Percentiles rank a stretch among this genome's conserved stretches.
Conservation (phyloP, 2,113 vertebrate genomes). For the Sturnira hondurensis region DNA sequence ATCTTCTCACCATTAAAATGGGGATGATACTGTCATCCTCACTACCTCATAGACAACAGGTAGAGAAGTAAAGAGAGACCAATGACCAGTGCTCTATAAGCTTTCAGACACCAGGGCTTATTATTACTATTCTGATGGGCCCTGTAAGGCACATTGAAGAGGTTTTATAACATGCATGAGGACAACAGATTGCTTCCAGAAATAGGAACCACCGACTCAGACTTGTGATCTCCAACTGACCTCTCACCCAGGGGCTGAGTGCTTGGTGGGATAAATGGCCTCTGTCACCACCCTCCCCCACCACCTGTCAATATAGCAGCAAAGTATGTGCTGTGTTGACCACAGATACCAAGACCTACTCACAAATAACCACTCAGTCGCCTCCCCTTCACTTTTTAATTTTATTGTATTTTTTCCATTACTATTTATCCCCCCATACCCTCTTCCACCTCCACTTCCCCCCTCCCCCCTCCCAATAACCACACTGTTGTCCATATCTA, state of each 20-base stretch:
- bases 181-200: neutral
- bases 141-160: neutral
- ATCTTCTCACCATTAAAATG: neutral
- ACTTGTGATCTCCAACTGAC: neutral
- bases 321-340: neutral
- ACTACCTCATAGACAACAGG: neutral
- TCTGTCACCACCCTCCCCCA: neutral
- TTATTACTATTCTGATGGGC: neutral
- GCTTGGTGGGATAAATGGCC: neutral
- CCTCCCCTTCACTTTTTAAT: neutral
- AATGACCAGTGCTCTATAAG: neutral
- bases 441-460: too few species aligned
- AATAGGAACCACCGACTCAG: neutral
- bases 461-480: too few species aligned
- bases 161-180: neutral
- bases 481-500: too few species aligned
- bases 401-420: too few species aligned
- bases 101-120: neutral
- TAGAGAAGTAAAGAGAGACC: neutral
- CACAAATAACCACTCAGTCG: neutral
- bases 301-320: neutral
- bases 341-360: neutral
- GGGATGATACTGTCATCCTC: neutral
- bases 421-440: too few species aligned
- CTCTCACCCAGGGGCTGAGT: neutral